A percentile compares a stretch with the other conserved stretches of the same genome.
Conservation (phyloP, 1,140 invertebrate species). For the Thaumatotibia leucotreta region DNA sequence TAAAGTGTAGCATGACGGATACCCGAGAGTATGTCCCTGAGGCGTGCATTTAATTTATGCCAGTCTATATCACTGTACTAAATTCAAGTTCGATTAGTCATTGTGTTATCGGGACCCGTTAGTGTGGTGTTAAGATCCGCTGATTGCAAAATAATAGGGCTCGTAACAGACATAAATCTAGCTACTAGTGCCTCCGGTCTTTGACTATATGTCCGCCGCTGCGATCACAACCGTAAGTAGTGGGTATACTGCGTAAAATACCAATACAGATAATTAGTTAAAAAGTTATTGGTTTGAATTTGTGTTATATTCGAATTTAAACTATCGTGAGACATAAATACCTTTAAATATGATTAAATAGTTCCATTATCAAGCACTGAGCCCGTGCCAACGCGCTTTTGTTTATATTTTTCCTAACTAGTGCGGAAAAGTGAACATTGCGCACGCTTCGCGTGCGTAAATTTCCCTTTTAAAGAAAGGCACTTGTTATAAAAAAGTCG, state of each 20-base stretch:
- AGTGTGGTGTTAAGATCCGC: conserved; percentile 38
- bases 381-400: too few species aligned
- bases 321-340: too few species aligned
- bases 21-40: background rate
- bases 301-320: too few species aligned
- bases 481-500: too few species aligned
- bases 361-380: too few species aligned
- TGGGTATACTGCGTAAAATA: conserved; percentile 2
- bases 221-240: background rate
- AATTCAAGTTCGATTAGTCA: conserved; percentile 7
- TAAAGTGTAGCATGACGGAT: background rate
- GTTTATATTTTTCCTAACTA: too few species aligned
- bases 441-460: too few species aligned
- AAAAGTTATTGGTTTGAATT: too few species aligned
- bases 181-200: conserved; percentile 37
- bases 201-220: conserved; percentile 13
- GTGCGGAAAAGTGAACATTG: too few species aligned
- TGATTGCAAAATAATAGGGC: conserved; percentile 48
- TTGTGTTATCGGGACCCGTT: conserved; percentile 16
- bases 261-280: too few species aligned
- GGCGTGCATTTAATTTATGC: background rate
- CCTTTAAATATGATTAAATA: too few species aligned
- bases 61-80: background rate
- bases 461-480: too few species aligned
- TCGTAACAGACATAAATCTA: conserved; percentile 38